phyloP scores from a whole-genome alignment of 1,140 invertebrate genomes.

The Heliconius melpomene region DNA sequence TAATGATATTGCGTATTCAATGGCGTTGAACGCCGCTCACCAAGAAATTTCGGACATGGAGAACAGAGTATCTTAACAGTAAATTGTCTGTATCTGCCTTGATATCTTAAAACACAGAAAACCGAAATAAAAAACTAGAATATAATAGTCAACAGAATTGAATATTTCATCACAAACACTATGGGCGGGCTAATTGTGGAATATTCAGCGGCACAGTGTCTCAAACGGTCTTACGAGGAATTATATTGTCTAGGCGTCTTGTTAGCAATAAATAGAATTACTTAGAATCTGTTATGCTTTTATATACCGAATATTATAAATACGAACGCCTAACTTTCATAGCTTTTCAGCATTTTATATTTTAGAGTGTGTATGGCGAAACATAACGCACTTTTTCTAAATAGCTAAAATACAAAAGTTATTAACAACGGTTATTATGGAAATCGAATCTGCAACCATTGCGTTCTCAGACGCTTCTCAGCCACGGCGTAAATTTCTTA shows the following conservation, averaged over 20 bases:
- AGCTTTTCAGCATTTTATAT: not conserved
- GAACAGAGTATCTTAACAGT: no score
- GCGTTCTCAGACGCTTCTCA: no score
- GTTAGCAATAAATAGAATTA: constrained; percentile 19
- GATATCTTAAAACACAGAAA: not conserved
- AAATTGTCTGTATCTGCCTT: no score
- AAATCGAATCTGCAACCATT: not conserved
- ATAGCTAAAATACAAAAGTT: no score
- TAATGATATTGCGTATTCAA: not conserved
- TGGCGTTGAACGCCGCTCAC: not conserved
- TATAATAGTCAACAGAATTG: constrained; percentile 41
- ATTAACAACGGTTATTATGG: no score
- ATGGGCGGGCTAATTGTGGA: constrained; percentile 58
- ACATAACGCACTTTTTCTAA: no score
- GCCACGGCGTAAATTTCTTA: not conserved
- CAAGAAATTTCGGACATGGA: no score
- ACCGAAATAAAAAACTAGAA: not conserved
- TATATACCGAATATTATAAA: not conserved
- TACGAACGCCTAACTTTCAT: not conserved
- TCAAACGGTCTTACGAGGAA: constrained; percentile 47
- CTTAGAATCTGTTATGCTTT: not conserved
- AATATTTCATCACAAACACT: constrained; percentile 56
- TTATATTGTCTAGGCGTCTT: constrained; percentile 26
- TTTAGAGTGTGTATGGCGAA: no score
- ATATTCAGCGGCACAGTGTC: constrained; percentile 48